Conservation (phyloP, 2,888 invertebrate species). For the Merodon equestris region DNA sequence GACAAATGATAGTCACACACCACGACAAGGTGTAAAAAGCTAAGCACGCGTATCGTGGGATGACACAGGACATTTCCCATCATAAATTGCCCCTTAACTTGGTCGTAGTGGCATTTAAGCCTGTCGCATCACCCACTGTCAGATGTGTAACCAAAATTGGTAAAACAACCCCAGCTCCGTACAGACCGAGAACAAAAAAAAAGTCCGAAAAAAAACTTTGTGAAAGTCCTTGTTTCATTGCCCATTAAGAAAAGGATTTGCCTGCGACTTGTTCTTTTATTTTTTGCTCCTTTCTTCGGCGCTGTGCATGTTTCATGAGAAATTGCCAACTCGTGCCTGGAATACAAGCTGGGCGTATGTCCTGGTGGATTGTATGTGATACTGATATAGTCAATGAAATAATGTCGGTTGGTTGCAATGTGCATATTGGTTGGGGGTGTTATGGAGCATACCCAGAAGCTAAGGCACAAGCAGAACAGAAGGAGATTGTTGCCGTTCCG, state of each 20-base stretch:
- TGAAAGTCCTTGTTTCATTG: slow-evolving; percentile 67
- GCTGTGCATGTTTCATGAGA: slow-evolving; percentile 76
- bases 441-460: too few relatives aligned
- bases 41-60: slow-evolving; percentile 1
- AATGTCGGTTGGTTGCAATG: slow-evolving; percentile 45
- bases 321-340: slow-evolving; percentile 78
- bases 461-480: too few relatives aligned
- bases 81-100: slow-evolving; percentile 63
- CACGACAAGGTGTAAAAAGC: slow-evolving; percentile 26
- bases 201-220: slow-evolving; percentile 50
- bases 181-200: slow-evolving; percentile 1
- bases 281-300: slow-evolving; percentile 19
- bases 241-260: slow-evolving; percentile 68
- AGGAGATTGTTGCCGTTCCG: slow-evolving; percentile 24
- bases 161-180: slow-evolving; percentile 9
- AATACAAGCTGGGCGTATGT: slow-evolving; percentile 69
- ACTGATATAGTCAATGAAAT: slow-evolving; percentile 51
- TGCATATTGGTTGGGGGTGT: slow-evolving; percentile 28
- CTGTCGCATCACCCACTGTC: slow-evolving; percentile 9
- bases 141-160: slow-evolving; percentile 56
- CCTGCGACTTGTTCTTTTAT: slow-evolving; percentile 57
- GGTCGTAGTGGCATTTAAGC: slow-evolving; percentile 28
- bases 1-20: slow-evolving; percentile 34
- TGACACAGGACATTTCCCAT: slow-evolving; percentile 40
- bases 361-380: slow-evolving; percentile 26